Conservation (phyloP, 2,888 invertebrate species). For the Steinernema scapterisci region DNA sequence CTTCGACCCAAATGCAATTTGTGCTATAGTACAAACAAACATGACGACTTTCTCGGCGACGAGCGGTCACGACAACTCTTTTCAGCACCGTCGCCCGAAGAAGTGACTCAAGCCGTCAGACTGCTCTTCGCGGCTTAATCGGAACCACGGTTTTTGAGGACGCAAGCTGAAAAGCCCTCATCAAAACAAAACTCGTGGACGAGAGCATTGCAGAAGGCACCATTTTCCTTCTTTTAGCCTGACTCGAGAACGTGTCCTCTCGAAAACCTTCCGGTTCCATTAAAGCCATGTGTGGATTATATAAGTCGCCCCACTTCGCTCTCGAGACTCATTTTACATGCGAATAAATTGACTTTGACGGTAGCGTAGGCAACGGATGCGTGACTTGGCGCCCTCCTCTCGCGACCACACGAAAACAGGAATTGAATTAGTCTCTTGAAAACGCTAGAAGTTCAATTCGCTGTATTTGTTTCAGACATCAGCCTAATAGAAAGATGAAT, state of each 20-base stretch:
- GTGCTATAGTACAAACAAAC: constrained; percentile 18
- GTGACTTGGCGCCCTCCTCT: background rate
- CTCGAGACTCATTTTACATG: constrained; percentile 20
- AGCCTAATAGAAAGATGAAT: too few relatives aligned
- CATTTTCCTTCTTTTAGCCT: background rate
- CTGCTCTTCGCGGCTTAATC: background rate
- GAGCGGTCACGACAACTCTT: constrained; percentile 20
- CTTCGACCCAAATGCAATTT: background rate
- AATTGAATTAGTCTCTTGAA: too few relatives aligned
- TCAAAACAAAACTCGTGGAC: too few relatives aligned
- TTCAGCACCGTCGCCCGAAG: background rate
- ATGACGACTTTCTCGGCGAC: background rate
- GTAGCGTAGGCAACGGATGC: constrained; percentile 23
- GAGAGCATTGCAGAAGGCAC: background rate
- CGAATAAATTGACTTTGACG: constrained; percentile 29
- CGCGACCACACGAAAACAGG: background rate
- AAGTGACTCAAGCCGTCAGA: background rate
- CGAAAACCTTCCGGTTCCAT: background rate
- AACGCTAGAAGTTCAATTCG: too few relatives aligned
- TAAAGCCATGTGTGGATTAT: constrained; percentile 20
- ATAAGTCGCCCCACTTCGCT: background rate
- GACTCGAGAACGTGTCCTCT: constrained; percentile 14
- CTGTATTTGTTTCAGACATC: too few relatives aligned
- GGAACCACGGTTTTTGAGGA: too few relatives aligned
- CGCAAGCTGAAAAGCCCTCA: too few relatives aligned